A percentile compares a stretch with the other conserved stretches of the same genome.
These are phyloP conservation scores for Typhlomys cinereus DNA, from an alignment of 2,113 vertebrate genomes.

Conservation along the genomic window DNA sequence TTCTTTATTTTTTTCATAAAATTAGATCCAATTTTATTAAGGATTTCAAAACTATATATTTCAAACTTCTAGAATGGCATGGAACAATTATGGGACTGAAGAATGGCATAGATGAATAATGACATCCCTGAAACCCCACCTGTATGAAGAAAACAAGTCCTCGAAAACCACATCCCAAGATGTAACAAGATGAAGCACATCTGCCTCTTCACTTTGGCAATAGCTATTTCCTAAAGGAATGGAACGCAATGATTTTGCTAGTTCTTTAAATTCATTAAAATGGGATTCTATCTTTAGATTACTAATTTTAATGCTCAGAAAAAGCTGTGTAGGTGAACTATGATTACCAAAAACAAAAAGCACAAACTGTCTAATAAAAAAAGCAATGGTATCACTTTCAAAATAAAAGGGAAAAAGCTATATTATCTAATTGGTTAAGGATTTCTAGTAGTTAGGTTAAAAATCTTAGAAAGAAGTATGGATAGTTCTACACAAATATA, in stretches of 20 bases:
- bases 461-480: slow-evolving; percentile 51
- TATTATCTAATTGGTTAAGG: slow-evolving; percentile 73
- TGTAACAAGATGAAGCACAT: slow-evolving; percentile 53
- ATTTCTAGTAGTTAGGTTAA: slow-evolving; percentile 81
- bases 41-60: slow-evolving; percentile 38
- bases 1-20: too few species aligned
- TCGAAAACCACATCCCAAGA: slow-evolving; percentile 42
- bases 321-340: slow-evolving; percentile 47
- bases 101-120: slow-evolving; percentile 56
- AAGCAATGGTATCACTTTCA: slow-evolving; percentile 51
- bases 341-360: not conserved
- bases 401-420: slow-evolving; percentile 52
- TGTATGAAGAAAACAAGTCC: too few species aligned
- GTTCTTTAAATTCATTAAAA: slow-evolving; percentile 59
- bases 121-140: slow-evolving; percentile 32
- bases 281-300: slow-evolving; percentile 68
- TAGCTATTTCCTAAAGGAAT: slow-evolving; percentile 63
- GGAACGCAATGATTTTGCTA: slow-evolving; percentile 2
- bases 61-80: slow-evolving; percentile 68
- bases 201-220: slow-evolving; percentile 69
- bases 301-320: slow-evolving; percentile 56
- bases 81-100: slow-evolving; percentile 59
- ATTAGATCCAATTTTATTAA: not conserved
- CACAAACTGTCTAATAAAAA: slow-evolving; percentile 40
- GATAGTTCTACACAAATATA: slow-evolving; percentile 17